Percentiles rank a stretch among this genome's conserved stretches.
Evolutionary conservation across 2,888 invertebrate species (phyloP).

Genomic region (Ochropleura leucogaster): DNA sequence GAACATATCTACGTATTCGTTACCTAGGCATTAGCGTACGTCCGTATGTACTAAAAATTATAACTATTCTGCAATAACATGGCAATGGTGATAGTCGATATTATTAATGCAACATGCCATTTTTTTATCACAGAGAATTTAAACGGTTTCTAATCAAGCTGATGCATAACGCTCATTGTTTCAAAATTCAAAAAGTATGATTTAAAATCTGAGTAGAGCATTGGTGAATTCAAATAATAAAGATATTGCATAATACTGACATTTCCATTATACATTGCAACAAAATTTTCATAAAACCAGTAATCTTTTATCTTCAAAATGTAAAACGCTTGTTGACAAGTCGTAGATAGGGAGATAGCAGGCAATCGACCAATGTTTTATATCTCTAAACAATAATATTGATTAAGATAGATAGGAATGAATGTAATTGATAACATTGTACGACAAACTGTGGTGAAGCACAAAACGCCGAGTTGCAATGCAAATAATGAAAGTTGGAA

Average conservation of each 20-base stretch:
- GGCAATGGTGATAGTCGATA: slow-evolving; percentile 26
- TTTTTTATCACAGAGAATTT: slow-evolving; percentile 3
- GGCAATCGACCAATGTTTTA: slow-evolving; percentile 67
- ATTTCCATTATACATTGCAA: slow-evolving; percentile 54
- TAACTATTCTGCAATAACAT: slow-evolving; percentile 31
- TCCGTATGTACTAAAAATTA: slow-evolving; percentile 32
- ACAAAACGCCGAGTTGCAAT: slow-evolving; percentile 10
- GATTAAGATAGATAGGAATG: slow-evolving; percentile 64
- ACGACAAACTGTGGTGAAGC: slow-evolving; percentile 4
- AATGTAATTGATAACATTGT: slow-evolving; percentile 52
- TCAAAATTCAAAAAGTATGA: slow-evolving; percentile 9
- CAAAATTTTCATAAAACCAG: slow-evolving; percentile 63
- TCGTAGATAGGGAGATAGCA: slow-evolving; percentile 75
- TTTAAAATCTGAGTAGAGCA: slow-evolving; percentile 37
- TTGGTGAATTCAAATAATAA: slow-evolving; percentile 45
- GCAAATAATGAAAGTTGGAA: not conserved
- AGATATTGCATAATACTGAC: slow-evolving; percentile 56
- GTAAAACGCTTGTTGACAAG: slow-evolving; percentile 83
- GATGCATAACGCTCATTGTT: slow-evolving; percentile 9
- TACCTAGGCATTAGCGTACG: slow-evolving; percentile 24
- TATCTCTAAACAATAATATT: slow-evolving; percentile 69
- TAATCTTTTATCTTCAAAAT: slow-evolving; percentile 79
- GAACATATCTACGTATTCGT: slow-evolving; percentile 25
- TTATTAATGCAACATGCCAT: slow-evolving; percentile 21
- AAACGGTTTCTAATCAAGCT: slow-evolving; percentile 8